These are phyloP conservation scores for Mesorhabditis spiculigera DNA, from an alignment of 2,888 invertebrate genomes.

Conservation along the genomic window DNA sequence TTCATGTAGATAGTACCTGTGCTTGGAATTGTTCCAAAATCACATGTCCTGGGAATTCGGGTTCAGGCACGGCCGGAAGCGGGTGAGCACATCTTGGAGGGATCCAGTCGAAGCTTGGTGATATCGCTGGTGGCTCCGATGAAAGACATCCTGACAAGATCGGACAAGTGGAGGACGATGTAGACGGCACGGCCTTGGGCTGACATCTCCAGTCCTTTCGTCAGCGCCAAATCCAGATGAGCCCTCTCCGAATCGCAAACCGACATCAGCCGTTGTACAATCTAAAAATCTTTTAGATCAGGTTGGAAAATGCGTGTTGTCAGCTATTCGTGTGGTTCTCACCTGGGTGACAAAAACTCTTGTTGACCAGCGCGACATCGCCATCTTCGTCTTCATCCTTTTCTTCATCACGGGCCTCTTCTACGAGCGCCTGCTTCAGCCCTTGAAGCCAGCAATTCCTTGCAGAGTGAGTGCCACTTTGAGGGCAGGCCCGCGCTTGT, in stretches of 20 bases:
- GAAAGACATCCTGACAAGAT: conserved; percentile 96
- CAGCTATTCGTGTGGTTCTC: not conserved
- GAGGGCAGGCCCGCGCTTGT: conserved; percentile 77
- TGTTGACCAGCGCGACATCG: conserved; percentile 50
- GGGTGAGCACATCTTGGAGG: conserved; percentile 51
- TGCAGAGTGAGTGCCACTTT: conserved; percentile 86
- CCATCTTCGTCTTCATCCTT: conserved; percentile 61
- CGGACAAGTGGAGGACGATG: conserved; percentile 86
- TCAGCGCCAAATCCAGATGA: conserved; percentile 84
- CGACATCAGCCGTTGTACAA: conserved; percentile 82
- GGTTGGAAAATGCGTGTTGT: not conserved
- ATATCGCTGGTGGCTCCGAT: conserved; percentile 82
- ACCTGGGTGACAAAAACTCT: conserved; percentile 49
- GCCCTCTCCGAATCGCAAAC: conserved; percentile 72
- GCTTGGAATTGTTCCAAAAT: conserved; percentile 65
- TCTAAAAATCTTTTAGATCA: conserved; percentile 65
- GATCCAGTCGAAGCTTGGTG: conserved; percentile 49
- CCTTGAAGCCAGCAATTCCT: conserved; percentile 65
- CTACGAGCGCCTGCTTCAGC: conserved; percentile 22
- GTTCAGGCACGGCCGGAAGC: conserved; percentile 63
- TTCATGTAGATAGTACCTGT: conserved; percentile 55
- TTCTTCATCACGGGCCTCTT: conserved; percentile 51
- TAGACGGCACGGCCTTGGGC: conserved; percentile 63
- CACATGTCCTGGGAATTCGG: conserved; percentile 65
- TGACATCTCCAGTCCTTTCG: conserved; percentile 75